Conservation (phyloP, 2,888 invertebrate species). For the Orthosia incerta region DNA sequence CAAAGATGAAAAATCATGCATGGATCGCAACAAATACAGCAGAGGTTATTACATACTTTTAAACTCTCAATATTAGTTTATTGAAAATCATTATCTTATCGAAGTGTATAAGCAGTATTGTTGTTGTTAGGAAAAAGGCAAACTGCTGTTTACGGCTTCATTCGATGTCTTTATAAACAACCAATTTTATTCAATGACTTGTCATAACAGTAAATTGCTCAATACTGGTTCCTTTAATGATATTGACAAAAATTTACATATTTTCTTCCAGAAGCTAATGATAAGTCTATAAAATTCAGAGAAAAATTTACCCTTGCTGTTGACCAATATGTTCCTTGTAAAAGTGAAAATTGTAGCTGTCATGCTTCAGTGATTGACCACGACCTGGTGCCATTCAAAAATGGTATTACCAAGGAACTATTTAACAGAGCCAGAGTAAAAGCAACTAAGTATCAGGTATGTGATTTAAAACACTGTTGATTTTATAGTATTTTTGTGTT, state of each 20-base stretch:
- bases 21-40: slow-evolving; percentile 68
- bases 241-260: neutral
- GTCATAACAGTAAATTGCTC: neutral
- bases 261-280: slow-evolving; percentile 83
- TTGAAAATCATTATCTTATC: neutral
- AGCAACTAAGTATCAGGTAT: slow-evolving; percentile 86
- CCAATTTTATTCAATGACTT: neutral
- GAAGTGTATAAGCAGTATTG: neutral
- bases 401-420: slow-evolving; percentile 93
- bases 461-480: slow-evolving; percentile 54
- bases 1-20: slow-evolving; percentile 64
- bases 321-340: slow-evolving; percentile 90
- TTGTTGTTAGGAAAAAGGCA: neutral
- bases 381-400: slow-evolving; percentile 93
- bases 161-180: neutral
- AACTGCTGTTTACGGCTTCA: neutral
- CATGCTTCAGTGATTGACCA: slow-evolving; percentile 91
- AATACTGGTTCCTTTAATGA: too few species aligned
- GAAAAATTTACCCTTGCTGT: slow-evolving; percentile 88
- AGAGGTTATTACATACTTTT: slow-evolving; percentile 64
- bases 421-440: slow-evolving; percentile 90
- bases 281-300: slow-evolving; percentile 81
- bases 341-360: slow-evolving; percentile 92
- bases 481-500: neutral
- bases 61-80: neutral